A percentile compares a stretch with the other conserved stretches of the same genome.
phyloP scores from a whole-genome alignment of 2,113 vertebrate genomes.

The Dipodomys merriami region DNA sequence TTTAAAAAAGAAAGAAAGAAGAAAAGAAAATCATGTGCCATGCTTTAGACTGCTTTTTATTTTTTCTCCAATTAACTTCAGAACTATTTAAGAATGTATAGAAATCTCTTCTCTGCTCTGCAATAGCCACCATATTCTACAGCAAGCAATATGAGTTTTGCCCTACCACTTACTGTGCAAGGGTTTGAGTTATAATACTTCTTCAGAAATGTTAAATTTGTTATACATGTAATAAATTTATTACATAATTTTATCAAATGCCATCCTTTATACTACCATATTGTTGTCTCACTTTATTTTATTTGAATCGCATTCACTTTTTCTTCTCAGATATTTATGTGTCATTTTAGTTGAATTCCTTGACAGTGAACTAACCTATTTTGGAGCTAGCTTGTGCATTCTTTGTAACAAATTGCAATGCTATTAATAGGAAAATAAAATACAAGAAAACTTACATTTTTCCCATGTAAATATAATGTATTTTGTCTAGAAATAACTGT shows the following conservation, averaged over 20 bases:
- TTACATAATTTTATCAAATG: background rate
- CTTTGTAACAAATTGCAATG: constrained; percentile 54
- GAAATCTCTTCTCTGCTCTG: background rate
- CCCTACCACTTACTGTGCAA: too few relatives aligned
- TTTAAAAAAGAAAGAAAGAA: too few relatives aligned
- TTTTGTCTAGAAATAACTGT: background rate
- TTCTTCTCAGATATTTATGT: constrained; percentile 74
- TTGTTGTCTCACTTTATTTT: constrained; percentile 67
- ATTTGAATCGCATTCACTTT: constrained; percentile 64
- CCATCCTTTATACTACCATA: constrained; percentile 60
- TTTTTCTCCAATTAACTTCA: background rate
- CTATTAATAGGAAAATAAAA: constrained; percentile 52
- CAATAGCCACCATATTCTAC: background rate
- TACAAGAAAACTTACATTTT: constrained; percentile 67
- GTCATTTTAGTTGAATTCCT: constrained; percentile 44
- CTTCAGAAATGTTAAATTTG: background rate
- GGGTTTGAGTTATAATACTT: background rate
- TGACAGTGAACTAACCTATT: background rate
- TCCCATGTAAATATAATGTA: constrained; percentile 57
- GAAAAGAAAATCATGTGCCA: background rate
- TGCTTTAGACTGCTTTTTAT: background rate
- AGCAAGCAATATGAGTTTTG: background rate
- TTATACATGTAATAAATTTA: background rate
- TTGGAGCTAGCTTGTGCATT: constrained; percentile 50
- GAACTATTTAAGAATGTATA: background rate